A percentile compares a stretch with the other conserved stretches of the same genome.
These are phyloP conservation scores for Drosophila emarginata DNA, from an alignment of 2,888 invertebrate species.

Conservation along the genomic window DNA sequence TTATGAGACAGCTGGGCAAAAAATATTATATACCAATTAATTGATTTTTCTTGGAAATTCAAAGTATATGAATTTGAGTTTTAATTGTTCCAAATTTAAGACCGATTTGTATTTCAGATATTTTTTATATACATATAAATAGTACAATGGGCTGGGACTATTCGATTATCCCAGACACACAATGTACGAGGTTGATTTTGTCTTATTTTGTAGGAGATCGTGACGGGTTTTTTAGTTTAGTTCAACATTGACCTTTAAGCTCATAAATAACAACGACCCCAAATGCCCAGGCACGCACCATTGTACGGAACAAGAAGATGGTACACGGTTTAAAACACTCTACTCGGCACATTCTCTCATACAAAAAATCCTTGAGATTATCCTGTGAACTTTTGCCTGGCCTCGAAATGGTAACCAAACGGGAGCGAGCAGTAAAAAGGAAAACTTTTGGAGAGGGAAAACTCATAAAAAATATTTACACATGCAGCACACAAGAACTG, in stretches of 20 bases:
- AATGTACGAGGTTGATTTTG: background rate
- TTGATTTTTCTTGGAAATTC: background rate
- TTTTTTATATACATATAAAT: background rate
- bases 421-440: background rate
- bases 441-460: constrained; percentile 18
- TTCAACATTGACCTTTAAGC: constrained; percentile 58
- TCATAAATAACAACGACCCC: constrained; percentile 51
- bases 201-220: constrained; percentile 40
- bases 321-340: constrained; percentile 26
- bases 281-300: constrained; percentile 58
- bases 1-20: background rate
- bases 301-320: constrained; percentile 1
- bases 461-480: constrained; percentile 73
- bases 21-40: background rate
- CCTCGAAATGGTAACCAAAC: constrained; percentile 6
- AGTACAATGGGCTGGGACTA: background rate
- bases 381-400: constrained; percentile 44
- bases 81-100: background rate
- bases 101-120: background rate
- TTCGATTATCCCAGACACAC: background rate
- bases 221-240: constrained; percentile 38
- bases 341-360: constrained; percentile 23
- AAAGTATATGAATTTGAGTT: background rate
- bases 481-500: constrained; percentile 43
- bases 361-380: constrained; percentile 54